Evolutionary conservation across 2,113 vertebrate species (phyloP), one percentile per base, ranked within the genome.

Genomic region (Boulengeromyrus knoepffleri): DNA sequence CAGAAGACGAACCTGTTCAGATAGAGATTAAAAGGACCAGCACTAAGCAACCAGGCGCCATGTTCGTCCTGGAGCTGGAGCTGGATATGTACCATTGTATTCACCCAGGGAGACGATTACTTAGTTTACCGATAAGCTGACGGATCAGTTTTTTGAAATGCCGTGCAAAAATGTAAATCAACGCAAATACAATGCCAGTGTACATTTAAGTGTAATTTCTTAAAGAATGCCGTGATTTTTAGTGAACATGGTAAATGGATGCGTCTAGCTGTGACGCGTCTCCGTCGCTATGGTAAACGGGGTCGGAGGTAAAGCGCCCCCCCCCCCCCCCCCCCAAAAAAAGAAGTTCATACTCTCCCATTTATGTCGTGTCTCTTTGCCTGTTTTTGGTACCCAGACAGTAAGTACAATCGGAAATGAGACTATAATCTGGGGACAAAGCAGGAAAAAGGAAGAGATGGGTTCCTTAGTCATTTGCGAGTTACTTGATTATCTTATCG

Each of bases 11-110:
- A 45, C 42, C 83, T 3, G 19, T 89, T 91, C 94, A 92, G 90
- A 91, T 27, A 21, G 91, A 92, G 94, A 94, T 95, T 95, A 95
- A 74, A 94, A 85, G 85, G 19, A 8, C 31, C 92, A 90, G 70
- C 90, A 91, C 92, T 91, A 93, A 93, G 90, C 92, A 90, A 91
- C 86, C 39, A 50, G 92, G 93, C 96, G 96, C 97, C 97, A 98
- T 98, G 94, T 98, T 97, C 90, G 19, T 21, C 83, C 83, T 21
- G 83, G 45, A 46, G 39, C 19, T 46, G 80, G 70, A 10, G 19
- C 83, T 47, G 83, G 83, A 85, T 39, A 1, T 1, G 87, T 17
- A n/a, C 66, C 83, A 90, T 13, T 47, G 83, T 24, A 85, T 53
- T 91, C 17, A 53, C 24, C 45, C 10, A 46, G 46, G n/a, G 27